Evolutionary conservation across 2,113 vertebrate species (phyloP).

Genomic region (Canis aureus): DNA sequence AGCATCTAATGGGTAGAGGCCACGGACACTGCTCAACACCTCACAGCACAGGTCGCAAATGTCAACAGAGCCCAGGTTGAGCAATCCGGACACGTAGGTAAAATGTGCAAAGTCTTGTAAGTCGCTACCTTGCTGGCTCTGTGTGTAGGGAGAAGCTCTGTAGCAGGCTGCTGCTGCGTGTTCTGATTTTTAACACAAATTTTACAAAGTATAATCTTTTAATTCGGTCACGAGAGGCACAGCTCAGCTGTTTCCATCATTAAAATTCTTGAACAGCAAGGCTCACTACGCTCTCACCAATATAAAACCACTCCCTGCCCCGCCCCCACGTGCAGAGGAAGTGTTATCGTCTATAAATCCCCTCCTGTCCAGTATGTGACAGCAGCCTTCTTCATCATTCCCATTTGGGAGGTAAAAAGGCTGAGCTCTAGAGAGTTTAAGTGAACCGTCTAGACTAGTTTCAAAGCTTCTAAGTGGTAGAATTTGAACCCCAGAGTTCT

Average conservation of each 20-base stretch:
- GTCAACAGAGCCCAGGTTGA: background rate
- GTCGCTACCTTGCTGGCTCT: background rate
- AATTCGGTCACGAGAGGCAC: background rate
- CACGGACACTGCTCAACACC: too few species aligned
- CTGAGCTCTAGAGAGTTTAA: background rate
- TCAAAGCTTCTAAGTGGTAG: background rate
- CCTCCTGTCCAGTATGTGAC: background rate
- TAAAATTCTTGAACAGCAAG: background rate
- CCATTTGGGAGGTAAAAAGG: background rate
- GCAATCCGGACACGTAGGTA: background rate
- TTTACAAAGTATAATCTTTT: background rate
- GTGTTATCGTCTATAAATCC: background rate
- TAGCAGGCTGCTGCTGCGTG: background rate
- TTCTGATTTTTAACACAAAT: background rate
- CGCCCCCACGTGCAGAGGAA: background rate
- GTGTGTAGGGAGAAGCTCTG: background rate
- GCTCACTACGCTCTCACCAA: background rate
- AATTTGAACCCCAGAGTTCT: background rate
- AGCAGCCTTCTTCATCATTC: fast-evolving
- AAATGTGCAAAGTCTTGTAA: background rate
- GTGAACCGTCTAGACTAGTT: background rate
- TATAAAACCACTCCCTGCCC: background rate
- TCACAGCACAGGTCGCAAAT: background rate
- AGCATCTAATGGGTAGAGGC: background rate
- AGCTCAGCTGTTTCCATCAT: background rate